Evolutionary conservation across 2,113 vertebrate species (phyloP).

Genomic region (Ranitomeya imitator): DNA sequence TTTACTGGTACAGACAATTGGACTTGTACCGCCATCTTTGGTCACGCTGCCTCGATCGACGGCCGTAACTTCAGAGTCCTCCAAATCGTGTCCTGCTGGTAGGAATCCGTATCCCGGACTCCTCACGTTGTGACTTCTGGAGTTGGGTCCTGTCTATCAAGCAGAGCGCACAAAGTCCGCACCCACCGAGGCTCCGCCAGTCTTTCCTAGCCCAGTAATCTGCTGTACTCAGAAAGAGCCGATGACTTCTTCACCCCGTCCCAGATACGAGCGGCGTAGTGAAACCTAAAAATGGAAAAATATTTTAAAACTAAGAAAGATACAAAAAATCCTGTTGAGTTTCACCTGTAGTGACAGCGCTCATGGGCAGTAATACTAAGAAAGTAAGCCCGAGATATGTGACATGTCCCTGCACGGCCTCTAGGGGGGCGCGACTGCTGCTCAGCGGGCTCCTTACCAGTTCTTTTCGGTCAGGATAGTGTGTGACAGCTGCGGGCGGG

Average conservation of each 20-base stretch:
- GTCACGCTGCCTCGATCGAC: background rate
- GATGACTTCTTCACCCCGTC: constrained; percentile 90
- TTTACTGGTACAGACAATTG: background rate
- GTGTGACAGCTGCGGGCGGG: constrained; percentile 87
- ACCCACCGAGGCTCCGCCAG: background rate
- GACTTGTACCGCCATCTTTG: background rate
- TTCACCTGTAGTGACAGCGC: too few species aligned
- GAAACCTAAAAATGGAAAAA: constrained; percentile 76
- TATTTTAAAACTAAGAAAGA: background rate
- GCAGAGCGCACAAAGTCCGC: background rate
- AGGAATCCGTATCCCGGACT: background rate
- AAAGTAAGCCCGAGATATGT: too few species aligned
- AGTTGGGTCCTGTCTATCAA: background rate
- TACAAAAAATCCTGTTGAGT: background rate
- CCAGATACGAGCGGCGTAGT: constrained; percentile 91
- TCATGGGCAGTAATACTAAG: too few species aligned
- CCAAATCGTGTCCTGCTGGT: background rate
- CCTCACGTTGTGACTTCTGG: background rate
- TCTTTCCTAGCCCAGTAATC: constrained; percentile 75
- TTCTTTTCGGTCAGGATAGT: constrained; percentile 93
- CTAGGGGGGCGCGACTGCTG: background rate
- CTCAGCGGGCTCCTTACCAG: constrained; percentile 72
- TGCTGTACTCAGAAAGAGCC: constrained; percentile 87
- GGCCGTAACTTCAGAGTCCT: too few species aligned
- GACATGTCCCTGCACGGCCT: background rate